These are phyloP conservation scores for Drosophila buzzatii DNA, from an alignment of 2,888 invertebrate genomes.

Conservation along the genomic window DNA sequence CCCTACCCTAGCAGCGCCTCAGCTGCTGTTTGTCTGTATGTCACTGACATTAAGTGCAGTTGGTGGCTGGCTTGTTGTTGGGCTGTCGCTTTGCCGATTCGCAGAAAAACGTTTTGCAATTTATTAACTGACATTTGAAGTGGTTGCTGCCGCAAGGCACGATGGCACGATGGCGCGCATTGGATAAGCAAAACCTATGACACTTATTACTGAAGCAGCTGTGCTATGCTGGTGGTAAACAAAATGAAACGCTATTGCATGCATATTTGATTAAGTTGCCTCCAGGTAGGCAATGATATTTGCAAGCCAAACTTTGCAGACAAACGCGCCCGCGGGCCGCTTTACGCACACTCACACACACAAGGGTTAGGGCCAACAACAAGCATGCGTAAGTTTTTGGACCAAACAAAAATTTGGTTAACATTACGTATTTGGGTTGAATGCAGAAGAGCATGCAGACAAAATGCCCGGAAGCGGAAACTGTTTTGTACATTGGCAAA, in stretches of 20 bases:
- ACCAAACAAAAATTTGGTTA: constrained; percentile 47
- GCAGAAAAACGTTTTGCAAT: constrained; percentile 74
- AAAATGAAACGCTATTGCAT: constrained; percentile 54
- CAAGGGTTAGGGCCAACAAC: constrained; percentile 51
- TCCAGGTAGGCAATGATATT: constrained; percentile 65
- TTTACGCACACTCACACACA: constrained; percentile 6
- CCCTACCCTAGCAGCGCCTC: constrained; percentile 12
- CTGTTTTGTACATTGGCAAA: constrained; percentile 61
- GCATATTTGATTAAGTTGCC: constrained; percentile 71
- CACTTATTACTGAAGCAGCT: constrained; percentile 63
- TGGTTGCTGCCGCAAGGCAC: constrained; percentile 29
- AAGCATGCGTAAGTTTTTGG: constrained; percentile 58
- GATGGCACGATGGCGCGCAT: not conserved
- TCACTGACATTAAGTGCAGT: constrained; percentile 73
- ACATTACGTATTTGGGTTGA: constrained; percentile 27
- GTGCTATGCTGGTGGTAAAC: constrained; percentile 42
- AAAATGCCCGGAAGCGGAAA: constrained; percentile 67
- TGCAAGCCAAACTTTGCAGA: constrained; percentile 69
- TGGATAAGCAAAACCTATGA: constrained; percentile 57
- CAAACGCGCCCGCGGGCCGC: constrained; percentile 55
- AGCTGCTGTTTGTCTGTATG: constrained; percentile 27
- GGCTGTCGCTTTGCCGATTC: constrained; percentile 62
- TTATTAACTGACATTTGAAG: constrained; percentile 76
- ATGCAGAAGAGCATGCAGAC: constrained; percentile 47
- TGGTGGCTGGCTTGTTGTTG: constrained; percentile 43